Evolutionary conservation across 2,113 vertebrate genomes (phyloP).

Genomic region (Cromileptes altivelis): DNA sequence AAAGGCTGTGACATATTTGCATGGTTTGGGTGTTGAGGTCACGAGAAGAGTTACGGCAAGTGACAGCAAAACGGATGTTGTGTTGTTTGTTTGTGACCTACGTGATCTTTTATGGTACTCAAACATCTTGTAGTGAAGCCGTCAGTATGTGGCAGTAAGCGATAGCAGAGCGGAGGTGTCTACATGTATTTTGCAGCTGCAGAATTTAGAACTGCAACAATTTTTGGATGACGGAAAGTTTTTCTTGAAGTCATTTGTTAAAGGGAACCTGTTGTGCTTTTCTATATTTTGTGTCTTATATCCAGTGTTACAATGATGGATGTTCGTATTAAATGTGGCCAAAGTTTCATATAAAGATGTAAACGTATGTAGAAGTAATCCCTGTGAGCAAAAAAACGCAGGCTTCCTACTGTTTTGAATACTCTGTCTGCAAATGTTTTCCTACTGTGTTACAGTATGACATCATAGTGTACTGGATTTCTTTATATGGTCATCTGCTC

Average conservation of each 20-base stretch:
- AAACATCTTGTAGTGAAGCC: neutral
- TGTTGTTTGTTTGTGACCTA: conserved; percentile 20
- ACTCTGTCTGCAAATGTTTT: too few species aligned
- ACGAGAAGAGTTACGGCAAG: neutral
- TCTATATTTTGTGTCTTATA: too few species aligned
- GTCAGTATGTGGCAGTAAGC: conserved; percentile 11
- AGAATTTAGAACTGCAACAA: neutral
- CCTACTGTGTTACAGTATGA: too few species aligned
- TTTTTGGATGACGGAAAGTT: neutral
- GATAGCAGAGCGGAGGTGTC: neutral
- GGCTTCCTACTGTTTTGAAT: too few species aligned
- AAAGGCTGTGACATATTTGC: conserved; percentile 35
- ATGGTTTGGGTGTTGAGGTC: neutral
- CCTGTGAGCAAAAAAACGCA: too few species aligned
- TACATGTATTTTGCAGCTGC: neutral
- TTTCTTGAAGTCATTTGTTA: neutral
- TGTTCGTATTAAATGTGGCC: too few species aligned
- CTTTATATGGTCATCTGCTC: too few species aligned
- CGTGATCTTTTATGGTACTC: neutral
- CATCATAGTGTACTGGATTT: too few species aligned
- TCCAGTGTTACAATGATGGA: too few species aligned
- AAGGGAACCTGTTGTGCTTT: neutral
- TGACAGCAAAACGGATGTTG: neutral
- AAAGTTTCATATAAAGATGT: too few species aligned
- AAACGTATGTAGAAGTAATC: too few species aligned